Evolutionary conservation across 2,888 invertebrate species (phyloP).

Genomic region (Alcis repandata): DNA sequence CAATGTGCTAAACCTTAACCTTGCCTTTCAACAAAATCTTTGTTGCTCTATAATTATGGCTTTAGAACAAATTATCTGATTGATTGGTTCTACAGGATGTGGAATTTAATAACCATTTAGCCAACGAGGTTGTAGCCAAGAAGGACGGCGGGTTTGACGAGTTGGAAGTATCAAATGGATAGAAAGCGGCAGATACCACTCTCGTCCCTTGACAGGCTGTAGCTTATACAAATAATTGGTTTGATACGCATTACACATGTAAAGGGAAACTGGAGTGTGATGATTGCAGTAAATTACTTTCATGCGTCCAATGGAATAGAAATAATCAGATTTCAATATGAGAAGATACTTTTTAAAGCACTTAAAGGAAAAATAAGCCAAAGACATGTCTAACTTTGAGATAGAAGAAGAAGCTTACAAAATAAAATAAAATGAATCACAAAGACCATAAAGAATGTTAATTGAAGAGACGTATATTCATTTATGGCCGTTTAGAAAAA

Average conservation of each 20-base stretch:
- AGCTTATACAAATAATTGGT: slow-evolving; percentile 59
- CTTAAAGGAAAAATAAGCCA: not conserved
- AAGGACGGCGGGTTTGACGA: slow-evolving; percentile 65
- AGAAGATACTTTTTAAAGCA: not conserved
- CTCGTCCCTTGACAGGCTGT: slow-evolving; percentile 58
- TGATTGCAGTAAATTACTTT: slow-evolving; percentile 20
- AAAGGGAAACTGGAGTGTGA: slow-evolving; percentile 40
- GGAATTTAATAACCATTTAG: slow-evolving; percentile 50
- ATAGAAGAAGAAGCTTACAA: not conserved
- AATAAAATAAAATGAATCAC: not conserved
- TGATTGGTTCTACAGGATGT: slow-evolving; percentile 54
- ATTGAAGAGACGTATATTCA: slow-evolving; percentile 28
- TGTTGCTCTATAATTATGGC: slow-evolving; percentile 45
- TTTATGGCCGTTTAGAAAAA: slow-evolving; percentile 49
- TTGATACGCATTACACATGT: slow-evolving; percentile 48
- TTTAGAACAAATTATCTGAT: slow-evolving; percentile 49
- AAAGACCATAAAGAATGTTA: slow-evolving; percentile 19
- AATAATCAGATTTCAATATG: not conserved
- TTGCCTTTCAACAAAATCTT: slow-evolving; percentile 37
- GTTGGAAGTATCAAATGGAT: slow-evolving; percentile 54
- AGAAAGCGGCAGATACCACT: slow-evolving; percentile 47
- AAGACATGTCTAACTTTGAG: too few relatives aligned
- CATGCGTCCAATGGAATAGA: not conserved
- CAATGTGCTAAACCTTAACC: slow-evolving; percentile 34
- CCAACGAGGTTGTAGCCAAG: slow-evolving; percentile 54